A percentile compares a stretch with the other conserved stretches of the same genome.
These are phyloP conservation scores for Pristionchus japonicus DNA, from an alignment of 2,888 invertebrate genomes.

Conservation along the genomic window DNA sequence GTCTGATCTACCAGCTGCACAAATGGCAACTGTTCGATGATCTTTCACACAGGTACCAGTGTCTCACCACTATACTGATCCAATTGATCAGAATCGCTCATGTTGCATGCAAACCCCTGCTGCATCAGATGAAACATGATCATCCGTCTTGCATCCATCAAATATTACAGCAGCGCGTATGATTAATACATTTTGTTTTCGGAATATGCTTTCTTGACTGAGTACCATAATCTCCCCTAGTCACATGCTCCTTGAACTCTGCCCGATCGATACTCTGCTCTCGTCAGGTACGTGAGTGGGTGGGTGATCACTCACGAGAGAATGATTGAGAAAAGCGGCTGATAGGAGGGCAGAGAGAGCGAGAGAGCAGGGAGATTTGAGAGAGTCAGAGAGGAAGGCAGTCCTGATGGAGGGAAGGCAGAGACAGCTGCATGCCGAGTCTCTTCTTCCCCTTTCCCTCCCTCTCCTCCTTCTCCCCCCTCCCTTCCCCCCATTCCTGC, in stretches of 20 bases:
- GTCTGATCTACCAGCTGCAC: no score
- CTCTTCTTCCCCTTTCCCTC: not conserved
- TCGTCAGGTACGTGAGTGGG: conserved; percentile 33
- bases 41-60: no score
- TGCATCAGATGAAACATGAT: no score
- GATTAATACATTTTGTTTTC: no score
- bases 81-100: no score
- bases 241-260: not conserved
- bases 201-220: no score
- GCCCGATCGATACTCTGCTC: not conserved
- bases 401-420: conserved; percentile 21
- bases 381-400: conserved; percentile 1
- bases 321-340: conserved; percentile 44
- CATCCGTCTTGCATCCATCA: no score
- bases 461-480: not conserved
- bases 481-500: not conserved
- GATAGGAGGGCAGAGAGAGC: conserved; percentile 16
- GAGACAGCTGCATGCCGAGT: conserved; percentile 41
- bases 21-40: no score
- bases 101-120: no score
- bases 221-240: not conserved
- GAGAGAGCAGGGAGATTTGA: not conserved
- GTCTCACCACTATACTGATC: no score
- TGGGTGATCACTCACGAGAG: conserved; percentile 10
- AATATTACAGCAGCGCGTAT: no score